Percentiles rank a stretch among this genome's conserved stretches.
These are phyloP conservation scores for Acinonyx jubatus DNA, from an alignment of 2,113 vertebrate species.

Conservation along the genomic window DNA sequence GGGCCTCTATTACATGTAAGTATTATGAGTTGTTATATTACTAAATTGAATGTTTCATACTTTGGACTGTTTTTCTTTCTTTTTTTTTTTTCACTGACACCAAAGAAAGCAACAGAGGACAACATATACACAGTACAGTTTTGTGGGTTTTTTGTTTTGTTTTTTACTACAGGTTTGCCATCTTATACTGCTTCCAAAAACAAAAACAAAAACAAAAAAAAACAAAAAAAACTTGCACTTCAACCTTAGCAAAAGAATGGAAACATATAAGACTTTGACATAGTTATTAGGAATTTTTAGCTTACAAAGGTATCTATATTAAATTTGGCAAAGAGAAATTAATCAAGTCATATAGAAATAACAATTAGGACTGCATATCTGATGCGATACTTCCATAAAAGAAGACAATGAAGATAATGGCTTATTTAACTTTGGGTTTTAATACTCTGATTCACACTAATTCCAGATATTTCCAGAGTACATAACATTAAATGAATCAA, in stretches of 20 bases:
- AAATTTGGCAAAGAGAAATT: constrained; percentile 47
- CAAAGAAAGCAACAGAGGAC: constrained; percentile 4
- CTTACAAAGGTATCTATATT: not conserved
- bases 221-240: not conserved
- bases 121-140: not conserved
- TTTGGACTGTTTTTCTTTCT: not conserved
- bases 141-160: not conserved
- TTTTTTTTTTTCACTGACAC: not conserved
- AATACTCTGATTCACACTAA: constrained; percentile 45
- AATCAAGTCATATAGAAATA: constrained; percentile 5
- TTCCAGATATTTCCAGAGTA: constrained; percentile 64
- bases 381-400: not conserved
- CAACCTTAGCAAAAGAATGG: not conserved
- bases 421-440: constrained; percentile 58
- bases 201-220: not conserved
- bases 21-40: not conserved
- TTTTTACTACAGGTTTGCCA: not conserved
- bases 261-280: not conserved
- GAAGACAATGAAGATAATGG: constrained; percentile 33
- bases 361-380: not conserved
- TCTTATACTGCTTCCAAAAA: not conserved
- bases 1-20: not conserved
- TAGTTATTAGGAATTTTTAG: not conserved
- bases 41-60: not conserved
- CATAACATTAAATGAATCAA: constrained; percentile 64